Percentiles rank a stretch among this genome's conserved stretches.
phyloP scores from a whole-genome alignment of 2,797 vertebrate species.

The Phyllotis vaccarum region DNA sequence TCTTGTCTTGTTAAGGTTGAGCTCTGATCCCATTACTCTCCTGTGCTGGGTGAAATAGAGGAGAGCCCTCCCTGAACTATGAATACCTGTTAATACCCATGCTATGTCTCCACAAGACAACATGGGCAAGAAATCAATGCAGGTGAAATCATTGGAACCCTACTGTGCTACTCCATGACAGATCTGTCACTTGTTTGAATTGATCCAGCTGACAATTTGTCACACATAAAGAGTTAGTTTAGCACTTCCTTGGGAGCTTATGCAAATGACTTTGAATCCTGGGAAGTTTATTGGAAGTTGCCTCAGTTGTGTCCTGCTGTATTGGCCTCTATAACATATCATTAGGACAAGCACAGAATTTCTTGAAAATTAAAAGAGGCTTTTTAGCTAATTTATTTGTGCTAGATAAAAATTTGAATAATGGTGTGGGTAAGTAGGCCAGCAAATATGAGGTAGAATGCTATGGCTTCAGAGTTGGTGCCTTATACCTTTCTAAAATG shows the following conservation, averaged over 20 bases:
- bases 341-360: background rate
- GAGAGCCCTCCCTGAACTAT: background rate
- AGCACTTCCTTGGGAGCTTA: background rate
- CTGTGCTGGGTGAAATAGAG: background rate
- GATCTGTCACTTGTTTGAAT: slow-evolving; percentile 1
- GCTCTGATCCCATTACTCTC: background rate
- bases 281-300: background rate
- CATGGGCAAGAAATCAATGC: background rate
- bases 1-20: background rate
- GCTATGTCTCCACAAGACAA: background rate
- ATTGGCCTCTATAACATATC: background rate
- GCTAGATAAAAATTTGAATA: background rate
- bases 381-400: background rate
- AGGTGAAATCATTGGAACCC: background rate
- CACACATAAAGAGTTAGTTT: background rate
- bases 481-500: background rate
- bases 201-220: background rate
- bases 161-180: background rate
- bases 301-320: background rate
- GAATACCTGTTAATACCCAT: background rate
- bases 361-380: background rate
- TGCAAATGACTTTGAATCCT: background rate
- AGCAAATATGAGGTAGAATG: background rate
- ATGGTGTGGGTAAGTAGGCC: background rate
- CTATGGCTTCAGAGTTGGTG: background rate